Conservation (phyloP, 2,113 vertebrate genomes). For the Pelecanoides urinatrix region DNA sequence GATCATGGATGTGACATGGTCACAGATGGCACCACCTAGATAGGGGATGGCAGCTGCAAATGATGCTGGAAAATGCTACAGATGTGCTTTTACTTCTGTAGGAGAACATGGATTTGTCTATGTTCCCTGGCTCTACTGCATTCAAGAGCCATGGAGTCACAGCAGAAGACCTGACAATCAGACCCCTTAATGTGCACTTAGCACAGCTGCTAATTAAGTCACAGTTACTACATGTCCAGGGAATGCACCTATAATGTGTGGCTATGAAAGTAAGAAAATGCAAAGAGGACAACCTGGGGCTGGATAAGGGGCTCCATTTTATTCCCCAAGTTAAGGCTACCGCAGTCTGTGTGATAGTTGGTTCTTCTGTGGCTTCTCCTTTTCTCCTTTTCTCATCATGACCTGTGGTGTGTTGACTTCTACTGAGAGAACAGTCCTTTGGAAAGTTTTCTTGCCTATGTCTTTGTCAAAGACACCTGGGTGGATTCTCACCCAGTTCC, state of each 20-base stretch:
- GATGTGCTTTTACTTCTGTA: background rate
- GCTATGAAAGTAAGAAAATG: background rate
- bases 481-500: background rate
- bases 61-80: background rate
- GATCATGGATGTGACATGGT: background rate
- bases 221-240: background rate
- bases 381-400: background rate
- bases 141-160: background rate
- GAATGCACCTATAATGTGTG: background rate
- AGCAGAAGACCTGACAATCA: background rate
- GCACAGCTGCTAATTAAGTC: background rate
- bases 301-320: background rate
- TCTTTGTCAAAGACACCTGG: background rate
- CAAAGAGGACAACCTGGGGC: background rate
- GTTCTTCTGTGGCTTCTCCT: background rate
- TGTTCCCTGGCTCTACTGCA: background rate
- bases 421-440: background rate
- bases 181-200: background rate
- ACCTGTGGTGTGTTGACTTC: background rate
- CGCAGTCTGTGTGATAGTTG: background rate
- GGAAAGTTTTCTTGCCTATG: background rate
- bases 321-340: background rate
- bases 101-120: background rate
- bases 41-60: background rate
- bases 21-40: background rate